These are phyloP conservation scores for Carassius auratus DNA, from an alignment of 2,113 vertebrate species.

Conservation along the genomic window DNA sequence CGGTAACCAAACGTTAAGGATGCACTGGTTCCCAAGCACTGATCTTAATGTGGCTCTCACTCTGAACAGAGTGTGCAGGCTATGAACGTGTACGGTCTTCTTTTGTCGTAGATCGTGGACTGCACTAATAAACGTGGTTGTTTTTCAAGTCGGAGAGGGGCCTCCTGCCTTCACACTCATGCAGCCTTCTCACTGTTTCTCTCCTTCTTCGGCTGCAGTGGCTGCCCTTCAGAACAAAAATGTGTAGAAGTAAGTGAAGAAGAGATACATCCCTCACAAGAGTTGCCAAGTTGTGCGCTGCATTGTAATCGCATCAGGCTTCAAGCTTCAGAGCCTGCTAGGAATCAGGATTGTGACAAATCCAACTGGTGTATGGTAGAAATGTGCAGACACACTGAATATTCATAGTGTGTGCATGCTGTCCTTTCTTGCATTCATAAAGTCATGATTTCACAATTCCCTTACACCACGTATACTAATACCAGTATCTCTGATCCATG, in stretches of 20 bases:
- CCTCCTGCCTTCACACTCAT: background rate
- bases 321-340: background rate
- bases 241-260: background rate
- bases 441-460: background rate
- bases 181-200: background rate
- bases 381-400: slow-evolving; percentile 1
- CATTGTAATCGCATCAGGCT: background rate
- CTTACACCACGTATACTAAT: background rate
- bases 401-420: background rate
- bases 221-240: background rate
- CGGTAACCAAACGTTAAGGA: background rate
- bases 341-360: slow-evolving; percentile 15
- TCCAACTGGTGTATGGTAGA: background rate
- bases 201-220: background rate
- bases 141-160: slow-evolving; percentile 11
- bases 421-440: background rate
- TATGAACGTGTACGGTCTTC: slow-evolving; percentile 5
- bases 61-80: background rate
- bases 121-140: slow-evolving; percentile 31
- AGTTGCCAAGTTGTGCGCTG: background rate
- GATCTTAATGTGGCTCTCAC: background rate
- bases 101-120: background rate
- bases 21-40: slow-evolving; percentile 26
- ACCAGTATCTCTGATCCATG: background rate
- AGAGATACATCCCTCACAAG: background rate